Conservation (phyloP, 2,113 vertebrate species). For the Tyto alba region DNA sequence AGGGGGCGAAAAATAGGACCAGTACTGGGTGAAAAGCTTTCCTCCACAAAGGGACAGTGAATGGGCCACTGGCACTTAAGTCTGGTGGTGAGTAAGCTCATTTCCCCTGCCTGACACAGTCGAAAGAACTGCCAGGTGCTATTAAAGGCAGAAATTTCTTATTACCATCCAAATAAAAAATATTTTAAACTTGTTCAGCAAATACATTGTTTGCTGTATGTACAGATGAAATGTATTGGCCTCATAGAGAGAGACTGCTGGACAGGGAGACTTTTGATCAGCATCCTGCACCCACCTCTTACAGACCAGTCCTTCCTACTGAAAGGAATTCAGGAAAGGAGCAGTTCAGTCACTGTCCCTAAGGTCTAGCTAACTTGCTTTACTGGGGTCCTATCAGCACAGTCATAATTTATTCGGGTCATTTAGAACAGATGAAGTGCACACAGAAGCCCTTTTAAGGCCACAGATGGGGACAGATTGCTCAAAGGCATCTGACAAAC, state of each 20-base stretch:
- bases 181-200: not conserved
- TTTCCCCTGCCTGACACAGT: not conserved
- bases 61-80: accelerated
- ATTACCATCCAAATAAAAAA: not conserved
- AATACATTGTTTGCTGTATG: not conserved
- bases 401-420: not conserved
- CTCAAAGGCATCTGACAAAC: not conserved
- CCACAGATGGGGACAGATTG: constrained; percentile 4
- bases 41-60: not conserved
- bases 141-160: not conserved
- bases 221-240: not conserved
- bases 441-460: not conserved
- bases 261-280: not conserved
- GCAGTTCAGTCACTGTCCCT: not conserved
- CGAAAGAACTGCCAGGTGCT: not conserved
- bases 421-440: not conserved
- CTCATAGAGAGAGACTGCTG: not conserved
- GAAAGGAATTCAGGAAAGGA: not conserved
- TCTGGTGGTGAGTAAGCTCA: not conserved
- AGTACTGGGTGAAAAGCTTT: not conserved
- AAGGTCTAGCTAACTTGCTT: not conserved
- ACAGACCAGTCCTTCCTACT: not conserved
- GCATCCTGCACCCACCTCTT: not conserved
- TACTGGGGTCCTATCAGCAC: not conserved
- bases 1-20: not conserved